phyloP scores from a whole-genome alignment of 2,888 invertebrate species.

The Drosophila rellima region DNA sequence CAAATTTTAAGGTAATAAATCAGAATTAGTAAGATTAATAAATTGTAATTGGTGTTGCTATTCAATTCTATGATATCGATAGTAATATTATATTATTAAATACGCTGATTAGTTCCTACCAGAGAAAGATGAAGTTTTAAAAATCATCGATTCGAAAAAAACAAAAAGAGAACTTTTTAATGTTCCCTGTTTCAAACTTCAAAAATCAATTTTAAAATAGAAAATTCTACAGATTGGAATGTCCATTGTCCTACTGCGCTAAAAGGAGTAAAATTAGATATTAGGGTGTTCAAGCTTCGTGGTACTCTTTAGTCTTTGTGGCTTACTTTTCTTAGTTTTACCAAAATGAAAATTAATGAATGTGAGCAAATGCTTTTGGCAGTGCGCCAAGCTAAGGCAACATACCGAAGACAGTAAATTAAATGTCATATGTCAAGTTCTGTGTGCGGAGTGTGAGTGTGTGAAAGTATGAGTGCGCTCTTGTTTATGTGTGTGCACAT shows the following conservation, averaged over 20 bases:
- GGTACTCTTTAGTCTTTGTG: constrained; percentile 18
- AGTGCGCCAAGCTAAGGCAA: constrained; percentile 68
- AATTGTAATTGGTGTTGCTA: not conserved
- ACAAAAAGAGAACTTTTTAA: too few relatives aligned
- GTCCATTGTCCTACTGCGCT: not conserved
- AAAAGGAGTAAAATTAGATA: not conserved
- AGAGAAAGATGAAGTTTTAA: too few relatives aligned
- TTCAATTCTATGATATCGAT: not conserved
- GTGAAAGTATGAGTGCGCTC: constrained; percentile 25
- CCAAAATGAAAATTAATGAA: constrained; percentile 81
- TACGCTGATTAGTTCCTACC: too few relatives aligned
- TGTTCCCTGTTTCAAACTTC: too few relatives aligned
- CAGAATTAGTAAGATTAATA: not conserved
- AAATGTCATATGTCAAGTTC: constrained; percentile 80
- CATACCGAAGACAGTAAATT: constrained; percentile 78
- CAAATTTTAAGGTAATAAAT: not conserved
- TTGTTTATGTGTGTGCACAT: constrained; percentile 39
- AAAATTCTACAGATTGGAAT: not conserved
- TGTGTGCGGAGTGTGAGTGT: constrained; percentile 15
- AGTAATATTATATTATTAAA: too few relatives aligned
- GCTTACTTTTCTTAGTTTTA: constrained; percentile 29
- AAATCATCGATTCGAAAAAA: too few relatives aligned
- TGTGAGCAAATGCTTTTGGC: constrained; percentile 79
- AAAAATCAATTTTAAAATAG: not conserved
- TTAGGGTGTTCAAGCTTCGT: constrained; percentile 2